Evolutionary conservation across 2,797 vertebrate species (phyloP).

Genomic region (Notoglanidium macrostoma): DNA sequence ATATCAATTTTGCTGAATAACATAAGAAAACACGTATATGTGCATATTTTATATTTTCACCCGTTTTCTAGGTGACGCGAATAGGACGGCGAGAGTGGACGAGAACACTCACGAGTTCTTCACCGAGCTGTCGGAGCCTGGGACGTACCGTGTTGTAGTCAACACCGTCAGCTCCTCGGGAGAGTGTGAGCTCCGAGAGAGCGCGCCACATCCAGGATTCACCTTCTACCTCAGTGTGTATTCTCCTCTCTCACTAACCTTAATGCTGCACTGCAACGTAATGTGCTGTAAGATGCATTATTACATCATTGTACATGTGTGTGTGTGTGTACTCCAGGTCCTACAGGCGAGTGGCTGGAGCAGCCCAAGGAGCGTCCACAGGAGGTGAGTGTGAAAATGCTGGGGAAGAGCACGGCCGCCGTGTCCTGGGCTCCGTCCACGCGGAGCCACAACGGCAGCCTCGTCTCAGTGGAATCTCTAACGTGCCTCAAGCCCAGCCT

Average conservation of each 20-base stretch:
- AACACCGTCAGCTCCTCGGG: constrained; percentile 86
- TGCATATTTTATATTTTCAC: not conserved
- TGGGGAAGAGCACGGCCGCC: constrained; percentile 84
- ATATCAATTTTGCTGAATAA: not conserved
- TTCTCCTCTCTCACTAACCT: not conserved
- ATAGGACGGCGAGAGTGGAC: constrained; percentile 82
- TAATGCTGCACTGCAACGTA: not conserved
- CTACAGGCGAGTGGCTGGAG: constrained; percentile 84
- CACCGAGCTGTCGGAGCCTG: constrained; percentile 83
- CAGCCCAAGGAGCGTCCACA: constrained; percentile 85
- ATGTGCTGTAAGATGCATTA: not conserved
- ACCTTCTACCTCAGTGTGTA: constrained; percentile 92
- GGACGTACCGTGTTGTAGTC: constrained; percentile 84
- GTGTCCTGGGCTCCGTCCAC: constrained; percentile 81
- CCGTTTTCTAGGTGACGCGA: constrained; percentile 78
- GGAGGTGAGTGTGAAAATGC: constrained; percentile 77
- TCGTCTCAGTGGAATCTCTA: constrained; percentile 88
- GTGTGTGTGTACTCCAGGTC: constrained; percentile 64
- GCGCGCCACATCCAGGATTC: constrained; percentile 77
- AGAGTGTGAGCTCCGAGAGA: constrained; percentile 85
- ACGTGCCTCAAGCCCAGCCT: constrained; percentile 89
- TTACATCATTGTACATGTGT: not conserved
- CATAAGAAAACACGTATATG: not conserved
- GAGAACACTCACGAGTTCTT: constrained; percentile 90
- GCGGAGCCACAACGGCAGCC: constrained; percentile 75